A percentile compares a stretch with the other conserved stretches of the same genome.
These are phyloP conservation scores for Petaurus breviceps DNA, from an alignment of 2,113 vertebrate genomes.

Conservation along the genomic window DNA sequence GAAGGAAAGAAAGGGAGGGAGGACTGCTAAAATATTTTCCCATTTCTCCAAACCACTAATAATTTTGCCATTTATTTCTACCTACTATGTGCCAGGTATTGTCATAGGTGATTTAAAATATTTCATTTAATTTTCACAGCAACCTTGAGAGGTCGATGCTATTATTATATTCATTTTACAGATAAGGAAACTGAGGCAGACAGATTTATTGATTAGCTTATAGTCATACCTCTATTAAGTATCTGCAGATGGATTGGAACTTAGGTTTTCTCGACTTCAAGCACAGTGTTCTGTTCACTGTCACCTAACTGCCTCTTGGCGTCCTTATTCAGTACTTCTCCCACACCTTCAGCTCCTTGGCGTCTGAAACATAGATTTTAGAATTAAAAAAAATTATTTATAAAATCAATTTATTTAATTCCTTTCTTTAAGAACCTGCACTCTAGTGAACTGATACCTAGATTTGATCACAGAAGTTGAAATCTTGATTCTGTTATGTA, in stretches of 20 bases:
- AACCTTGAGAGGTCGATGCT: neutral
- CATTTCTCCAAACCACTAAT: constrained; percentile 19
- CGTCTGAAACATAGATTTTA: neutral
- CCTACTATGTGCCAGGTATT: neutral
- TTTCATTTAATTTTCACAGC: constrained; percentile 6
- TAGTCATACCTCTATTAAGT: neutral
- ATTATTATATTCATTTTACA: neutral
- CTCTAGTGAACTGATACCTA: neutral
- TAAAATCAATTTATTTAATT: neutral
- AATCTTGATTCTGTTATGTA: neutral
- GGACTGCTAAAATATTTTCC: neutral
- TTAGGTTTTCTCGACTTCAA: neutral
- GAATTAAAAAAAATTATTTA: neutral
- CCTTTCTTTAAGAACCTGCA: neutral
- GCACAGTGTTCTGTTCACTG: neutral
- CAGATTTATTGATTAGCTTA: neutral
- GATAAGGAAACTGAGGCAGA: neutral
- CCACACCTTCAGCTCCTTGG: neutral
- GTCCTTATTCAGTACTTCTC: neutral
- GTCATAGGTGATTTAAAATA: neutral
- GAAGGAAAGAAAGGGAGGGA: too few species aligned
- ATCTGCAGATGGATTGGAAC: neutral
- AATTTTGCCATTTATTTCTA: constrained; percentile 33
- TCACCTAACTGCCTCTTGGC: neutral
- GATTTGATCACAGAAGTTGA: neutral